A percentile compares a stretch with the other conserved stretches of the same genome.
phyloP scores from a whole-genome alignment of 2,113 vertebrate genomes.

The Cyanoderma ruficeps region DNA sequence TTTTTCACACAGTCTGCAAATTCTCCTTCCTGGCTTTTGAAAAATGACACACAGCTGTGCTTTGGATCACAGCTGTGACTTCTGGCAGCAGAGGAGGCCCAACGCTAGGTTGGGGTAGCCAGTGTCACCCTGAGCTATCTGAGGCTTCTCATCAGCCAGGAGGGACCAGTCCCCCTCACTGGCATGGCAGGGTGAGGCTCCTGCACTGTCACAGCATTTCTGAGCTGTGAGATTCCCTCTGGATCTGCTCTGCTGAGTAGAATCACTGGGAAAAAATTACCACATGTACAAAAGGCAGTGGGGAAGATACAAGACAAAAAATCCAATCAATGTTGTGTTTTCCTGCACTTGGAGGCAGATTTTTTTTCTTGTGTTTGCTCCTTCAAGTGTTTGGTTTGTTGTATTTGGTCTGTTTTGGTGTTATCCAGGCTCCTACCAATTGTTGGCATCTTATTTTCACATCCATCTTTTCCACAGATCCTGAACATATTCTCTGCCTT shows the following conservation, averaged over 20 bases:
- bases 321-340: background rate
- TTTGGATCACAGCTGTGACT: conserved; percentile 16
- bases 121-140: background rate
- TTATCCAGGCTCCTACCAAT: background rate
- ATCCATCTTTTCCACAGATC: background rate
- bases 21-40: conserved; percentile 30
- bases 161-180: background rate
- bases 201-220: background rate
- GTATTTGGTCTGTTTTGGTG: background rate
- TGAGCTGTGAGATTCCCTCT: background rate
- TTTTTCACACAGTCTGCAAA: conserved; percentile 48
- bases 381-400: background rate
- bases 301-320: background rate
- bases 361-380: background rate
- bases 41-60: background rate
- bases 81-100: background rate
- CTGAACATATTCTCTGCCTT: background rate
- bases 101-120: background rate
- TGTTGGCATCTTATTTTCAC: conserved; percentile 10
- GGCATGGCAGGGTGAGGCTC: background rate
- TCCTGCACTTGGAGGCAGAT: background rate
- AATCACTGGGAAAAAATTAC: background rate
- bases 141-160: background rate
- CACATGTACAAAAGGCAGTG: background rate
- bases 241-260: background rate